Conservation (phyloP, 2,113 vertebrate species). For the Proteles cristata region DNA sequence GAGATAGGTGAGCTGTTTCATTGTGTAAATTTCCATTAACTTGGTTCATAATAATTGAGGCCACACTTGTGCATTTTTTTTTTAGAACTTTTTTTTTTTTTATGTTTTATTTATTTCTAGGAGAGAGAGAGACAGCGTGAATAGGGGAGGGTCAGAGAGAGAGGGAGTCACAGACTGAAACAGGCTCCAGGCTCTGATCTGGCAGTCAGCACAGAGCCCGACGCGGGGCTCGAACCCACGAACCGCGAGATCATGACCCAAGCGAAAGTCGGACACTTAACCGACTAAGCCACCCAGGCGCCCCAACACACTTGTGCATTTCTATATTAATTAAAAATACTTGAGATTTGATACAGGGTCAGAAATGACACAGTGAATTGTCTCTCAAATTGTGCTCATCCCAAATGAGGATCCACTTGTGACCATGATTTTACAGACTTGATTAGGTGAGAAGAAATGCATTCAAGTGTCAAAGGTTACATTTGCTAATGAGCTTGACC, state of each 20-base stretch:
- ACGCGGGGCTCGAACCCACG: too few relatives aligned
- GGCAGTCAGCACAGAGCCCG: too few relatives aligned
- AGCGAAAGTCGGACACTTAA: too few relatives aligned
- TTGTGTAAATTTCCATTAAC: background rate
- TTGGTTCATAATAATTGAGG: conserved; percentile 65
- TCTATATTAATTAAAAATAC: conserved; percentile 80
- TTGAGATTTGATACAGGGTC: conserved; percentile 69
- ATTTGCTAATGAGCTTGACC: background rate
- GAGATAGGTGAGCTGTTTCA: background rate
- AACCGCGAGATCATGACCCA: too few relatives aligned
- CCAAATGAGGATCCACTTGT: conserved; percentile 62
- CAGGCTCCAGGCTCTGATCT: too few relatives aligned
- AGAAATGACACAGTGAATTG: conserved; percentile 72
- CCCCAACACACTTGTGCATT: conserved; percentile 36
- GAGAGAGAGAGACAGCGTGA: too few relatives aligned
- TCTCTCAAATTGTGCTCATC: conserved; percentile 69
- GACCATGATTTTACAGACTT: conserved; percentile 75
- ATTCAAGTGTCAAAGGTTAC: conserved; percentile 69
- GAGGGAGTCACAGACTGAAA: too few relatives aligned
- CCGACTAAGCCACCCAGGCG: too few relatives aligned
- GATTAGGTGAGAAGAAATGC: conserved; percentile 61
- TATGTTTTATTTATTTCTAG: too few relatives aligned
- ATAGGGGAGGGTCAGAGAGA: too few relatives aligned
- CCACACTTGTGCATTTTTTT: conserved; percentile 46
- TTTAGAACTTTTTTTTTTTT: too few relatives aligned